Evolutionary conservation across 2,888 invertebrate genomes (phyloP), one percentile per base, ranked within the genome.

Genomic region (Caenorhabditis zanzibari): DNA sequence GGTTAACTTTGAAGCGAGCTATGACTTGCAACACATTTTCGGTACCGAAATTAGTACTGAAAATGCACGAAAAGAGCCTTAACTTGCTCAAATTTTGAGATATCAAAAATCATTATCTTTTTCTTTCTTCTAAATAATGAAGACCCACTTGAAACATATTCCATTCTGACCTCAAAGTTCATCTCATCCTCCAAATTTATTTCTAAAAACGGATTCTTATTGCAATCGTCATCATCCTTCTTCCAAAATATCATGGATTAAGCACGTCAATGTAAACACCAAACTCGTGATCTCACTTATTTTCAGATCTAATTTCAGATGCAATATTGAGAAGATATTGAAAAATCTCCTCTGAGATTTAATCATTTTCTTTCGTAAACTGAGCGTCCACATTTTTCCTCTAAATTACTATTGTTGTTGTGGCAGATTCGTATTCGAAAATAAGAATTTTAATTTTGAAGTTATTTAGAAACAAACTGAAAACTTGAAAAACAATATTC

Each of bases 181-280:
- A 59, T 35, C 19, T 52, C 19, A n/a, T n/a, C 14, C 14, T 16
- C 44, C 26, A 49, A 59, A 49, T 38, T 14, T n/a, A 52, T 32
- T 59, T 41, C 59, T 44, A 47, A 72, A 72, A 75, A 59, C 66
- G 75, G 63, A 64, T 74, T 54, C 41, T 19, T 54, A 22, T 14
- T 72, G 35, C 64, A 26, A 59, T 66, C 66, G 54, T 66, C 66
- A 58, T 75, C 74, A 66, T 75, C 66, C 54, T 47, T 47, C 61
- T 63, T 38, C 49, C 56, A 66, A 66, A 75, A 54, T 41, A 56
- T 52, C 54, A 56, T 44, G 75, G 75, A 75, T 75, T 75, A 68
- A 22, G 26, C 38, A 56, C 44, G 41, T 56, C 56, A 56, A 19
- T 38, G 75, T 54, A 75, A 75, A 68, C 75, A 66, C 66, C 56